A percentile compares a stretch with the other conserved stretches of the same genome.
Conservation (phyloP, 1,140 invertebrate genomes). For the Drosophila biarmipes region DNA sequence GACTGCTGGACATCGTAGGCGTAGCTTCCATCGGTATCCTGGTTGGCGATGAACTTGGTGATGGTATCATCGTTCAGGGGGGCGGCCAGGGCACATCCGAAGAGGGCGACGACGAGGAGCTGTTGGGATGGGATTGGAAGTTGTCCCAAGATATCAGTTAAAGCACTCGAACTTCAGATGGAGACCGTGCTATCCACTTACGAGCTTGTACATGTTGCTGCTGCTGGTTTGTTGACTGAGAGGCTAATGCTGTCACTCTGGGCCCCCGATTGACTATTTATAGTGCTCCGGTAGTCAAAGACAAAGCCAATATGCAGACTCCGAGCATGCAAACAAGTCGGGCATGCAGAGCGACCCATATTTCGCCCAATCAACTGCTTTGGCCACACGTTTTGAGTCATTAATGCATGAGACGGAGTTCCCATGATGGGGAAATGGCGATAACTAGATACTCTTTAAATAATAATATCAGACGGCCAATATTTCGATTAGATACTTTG, state of each 20-base stretch:
- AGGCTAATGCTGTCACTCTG: conserved; percentile 40
- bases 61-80: conserved; percentile 40
- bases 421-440: background rate
- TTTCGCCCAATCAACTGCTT: conserved; percentile 39
- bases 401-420: conserved; percentile 33
- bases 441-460: conserved; percentile 14
- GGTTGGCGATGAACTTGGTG: conserved; percentile 39
- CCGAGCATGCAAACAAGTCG: conserved; percentile 52
- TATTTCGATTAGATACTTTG: no score
- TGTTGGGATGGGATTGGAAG: conserved; percentile 10
- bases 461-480: no score
- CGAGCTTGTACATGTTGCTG: conserved; percentile 70
- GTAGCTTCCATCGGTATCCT: conserved; percentile 53
- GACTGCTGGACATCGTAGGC: conserved; percentile 24
- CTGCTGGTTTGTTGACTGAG: conserved; percentile 29
- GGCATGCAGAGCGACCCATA: conserved; percentile 45
- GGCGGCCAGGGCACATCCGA: conserved; percentile 46
- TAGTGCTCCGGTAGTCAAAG: conserved; percentile 41
- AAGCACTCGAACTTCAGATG: conserved; percentile 1
- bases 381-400: conserved; percentile 38
- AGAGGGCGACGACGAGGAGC: conserved; percentile 59
- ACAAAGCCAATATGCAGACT: conserved; percentile 32
- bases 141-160: conserved; percentile 17
- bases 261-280: conserved; percentile 57
- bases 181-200: conserved; percentile 40